Evolutionary conservation across 2,888 invertebrate genomes (phyloP).

Genomic region (Phyllotreta cruciferae): DNA sequence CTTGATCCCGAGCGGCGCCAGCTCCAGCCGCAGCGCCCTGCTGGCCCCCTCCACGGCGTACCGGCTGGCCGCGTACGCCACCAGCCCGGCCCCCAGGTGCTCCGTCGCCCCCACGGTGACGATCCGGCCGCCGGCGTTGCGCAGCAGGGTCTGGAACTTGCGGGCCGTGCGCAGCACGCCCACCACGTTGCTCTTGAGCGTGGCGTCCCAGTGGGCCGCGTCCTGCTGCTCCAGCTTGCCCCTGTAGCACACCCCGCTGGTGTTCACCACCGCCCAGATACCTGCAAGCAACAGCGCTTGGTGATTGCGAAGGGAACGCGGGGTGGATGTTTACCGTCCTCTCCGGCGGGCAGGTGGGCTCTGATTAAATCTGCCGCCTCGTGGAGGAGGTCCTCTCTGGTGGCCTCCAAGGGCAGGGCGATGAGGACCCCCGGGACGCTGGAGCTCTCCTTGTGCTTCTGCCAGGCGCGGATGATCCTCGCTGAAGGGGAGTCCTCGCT

Average conservation of each 20-base stretch:
- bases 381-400: conserved; percentile 79
- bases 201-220: conserved; percentile 73
- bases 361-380: conserved; percentile 81
- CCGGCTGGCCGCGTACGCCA: conserved; percentile 63
- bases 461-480: conserved; percentile 63
- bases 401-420: conserved; percentile 78
- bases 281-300: conserved; percentile 59
- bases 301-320: too few species aligned
- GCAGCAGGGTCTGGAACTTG: conserved; percentile 76
- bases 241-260: conserved; percentile 77
- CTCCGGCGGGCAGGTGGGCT: conserved; percentile 81
- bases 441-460: conserved; percentile 58
- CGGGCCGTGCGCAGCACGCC: conserved; percentile 77
- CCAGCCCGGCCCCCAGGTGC: conserved; percentile 62
- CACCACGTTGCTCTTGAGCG: conserved; percentile 74
- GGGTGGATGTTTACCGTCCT: conserved; percentile 71
- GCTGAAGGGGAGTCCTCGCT: conserved; percentile 68
- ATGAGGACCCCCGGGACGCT: conserved; percentile 63
- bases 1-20: conserved; percentile 74
- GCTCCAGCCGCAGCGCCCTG: conserved; percentile 72
- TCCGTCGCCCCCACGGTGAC: conserved; percentile 72
- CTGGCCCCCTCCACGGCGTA: conserved; percentile 84
- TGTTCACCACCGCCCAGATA: conserved; percentile 83
- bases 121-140: conserved; percentile 70
- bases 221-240: conserved; percentile 75